phyloP scores from a whole-genome alignment of 2,113 vertebrate species.

The Channa argus region DNA sequence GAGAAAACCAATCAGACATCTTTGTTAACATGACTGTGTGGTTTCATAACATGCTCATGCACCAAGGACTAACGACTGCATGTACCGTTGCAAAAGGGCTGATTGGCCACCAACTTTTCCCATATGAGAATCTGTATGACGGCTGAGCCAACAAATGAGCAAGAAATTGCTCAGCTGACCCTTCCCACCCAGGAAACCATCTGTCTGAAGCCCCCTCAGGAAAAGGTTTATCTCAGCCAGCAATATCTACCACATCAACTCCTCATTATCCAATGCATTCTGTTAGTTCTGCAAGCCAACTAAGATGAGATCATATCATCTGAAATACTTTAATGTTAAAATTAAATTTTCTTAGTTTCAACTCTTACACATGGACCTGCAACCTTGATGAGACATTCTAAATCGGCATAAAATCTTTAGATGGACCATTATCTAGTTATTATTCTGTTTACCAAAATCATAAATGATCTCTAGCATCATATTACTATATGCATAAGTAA shows the following conservation, averaged over 20 bases:
- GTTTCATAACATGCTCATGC: conserved; percentile 5
- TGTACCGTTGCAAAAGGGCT: conserved; percentile 7
- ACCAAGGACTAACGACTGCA: background rate
- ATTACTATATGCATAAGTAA: background rate
- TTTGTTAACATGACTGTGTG: background rate
- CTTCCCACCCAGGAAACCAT: conserved; percentile 31
- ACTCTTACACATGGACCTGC: background rate
- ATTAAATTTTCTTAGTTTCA: conserved; percentile 10
- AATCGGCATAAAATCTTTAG: no score
- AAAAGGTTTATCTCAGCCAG: conserved; percentile 31
- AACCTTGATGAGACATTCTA: no score
- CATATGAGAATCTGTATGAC: conserved; percentile 1
- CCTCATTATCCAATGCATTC: conserved; percentile 6
- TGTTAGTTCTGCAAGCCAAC: background rate
- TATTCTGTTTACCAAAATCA: background rate
- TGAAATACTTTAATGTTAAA: conserved; percentile 4
- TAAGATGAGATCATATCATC: conserved; percentile 1
- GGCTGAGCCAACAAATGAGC: conserved; percentile 35
- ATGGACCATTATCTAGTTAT: no score
- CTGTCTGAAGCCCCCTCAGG: conserved; percentile 26
- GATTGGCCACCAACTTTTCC: background rate
- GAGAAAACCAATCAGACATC: background rate
- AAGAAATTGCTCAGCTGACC: conserved; percentile 25
- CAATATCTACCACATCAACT: conserved; percentile 24
- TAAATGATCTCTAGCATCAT: background rate